Percentiles rank a stretch among this genome's conserved stretches.
These are phyloP conservation scores for Hoplostethus atlanticus DNA, from an alignment of 2,797 vertebrate genomes.

Conservation along the genomic window DNA sequence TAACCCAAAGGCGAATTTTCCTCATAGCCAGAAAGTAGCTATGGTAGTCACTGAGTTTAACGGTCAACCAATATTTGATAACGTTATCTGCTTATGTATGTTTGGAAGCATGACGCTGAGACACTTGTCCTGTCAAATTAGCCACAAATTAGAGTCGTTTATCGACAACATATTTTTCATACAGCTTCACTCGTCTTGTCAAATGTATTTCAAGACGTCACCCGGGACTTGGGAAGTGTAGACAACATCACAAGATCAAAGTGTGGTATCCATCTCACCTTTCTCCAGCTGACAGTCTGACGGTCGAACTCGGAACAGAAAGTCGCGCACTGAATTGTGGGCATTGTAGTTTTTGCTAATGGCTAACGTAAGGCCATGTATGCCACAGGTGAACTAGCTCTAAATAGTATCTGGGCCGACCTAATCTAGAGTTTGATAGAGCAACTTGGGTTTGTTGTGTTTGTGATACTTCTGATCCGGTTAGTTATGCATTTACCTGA, in stretches of 20 bases:
- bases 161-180: no score
- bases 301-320: slow-evolving; percentile 54
- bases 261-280: slow-evolving; percentile 48
- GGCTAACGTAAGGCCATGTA: slow-evolving; percentile 1
- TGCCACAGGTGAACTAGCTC: slow-evolving; percentile 12
- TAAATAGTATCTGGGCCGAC: not conserved
- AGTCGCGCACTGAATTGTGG: slow-evolving; percentile 37
- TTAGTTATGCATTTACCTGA: no score
- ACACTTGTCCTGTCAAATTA: not conserved
- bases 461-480: no score
- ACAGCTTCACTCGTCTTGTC: fast-evolving
- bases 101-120: no score
- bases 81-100: no score
- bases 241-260: slow-evolving; percentile 25
- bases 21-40: no score
- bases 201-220: not conserved
- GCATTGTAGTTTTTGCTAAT: slow-evolving; percentile 55
- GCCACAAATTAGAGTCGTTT: not conserved
- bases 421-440: no score
- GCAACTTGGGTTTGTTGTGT: no score
- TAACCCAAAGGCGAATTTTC: not conserved
- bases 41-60: no score
- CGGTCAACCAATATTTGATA: no score
- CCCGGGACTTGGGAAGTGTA: fast-evolving
- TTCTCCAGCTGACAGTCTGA: slow-evolving; percentile 29